Base-by-base conservation (phyloP, 2,797 vertebrate species). In the Ctenochaetus hawaiiensis region DNA sequence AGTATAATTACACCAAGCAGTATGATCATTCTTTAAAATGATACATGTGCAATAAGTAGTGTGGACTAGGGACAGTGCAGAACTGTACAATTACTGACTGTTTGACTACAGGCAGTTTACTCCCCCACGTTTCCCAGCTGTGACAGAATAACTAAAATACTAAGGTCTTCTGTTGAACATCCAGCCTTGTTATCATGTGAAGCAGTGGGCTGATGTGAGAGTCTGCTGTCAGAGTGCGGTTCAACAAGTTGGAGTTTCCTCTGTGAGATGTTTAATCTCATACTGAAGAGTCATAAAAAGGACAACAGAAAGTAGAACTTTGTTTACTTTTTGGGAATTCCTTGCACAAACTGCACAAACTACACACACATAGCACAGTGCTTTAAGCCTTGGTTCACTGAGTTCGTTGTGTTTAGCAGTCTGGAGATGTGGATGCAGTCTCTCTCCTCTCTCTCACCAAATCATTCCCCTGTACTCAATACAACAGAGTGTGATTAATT, bases 401-500 rank as follows among this genome's bases (percentile, higher is more conserved):
- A 67, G 93, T 94, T 93, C 90, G 89, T 20, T 44, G 86, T 81
- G 84, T 85, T 93, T 85, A 86, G 84, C 88, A 92, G 89, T 90
- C 92, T 86, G 72, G 48, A 80, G 84, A 82, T 66, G 77, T 84
- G 47, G 61, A 82, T 65, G 76, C 79, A 73, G 13, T 65, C 72
- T 74, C 57, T 61, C 51, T 71, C 67, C 59, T 75, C 84, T 79
- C 79, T 69, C 83, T 83, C 80, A 54, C 81, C 72, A 68, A 90
- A 87, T 73, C 59, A 73, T 80, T 80, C 52, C 69, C 57, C 70
- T 69, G 70, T 59, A 82, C 75, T 91, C 92, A 76, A 93, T 94
- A 92, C 81, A 85, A 87, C 82, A 75, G 57, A 83, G 72, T 68
- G 80, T 91, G 90, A 94, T 93, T 91, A 91, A 93, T 93, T 92